Base-by-base conservation (phyloP, 2,113 vertebrate genomes). In the Trichomycterus rosablanca region DNA sequence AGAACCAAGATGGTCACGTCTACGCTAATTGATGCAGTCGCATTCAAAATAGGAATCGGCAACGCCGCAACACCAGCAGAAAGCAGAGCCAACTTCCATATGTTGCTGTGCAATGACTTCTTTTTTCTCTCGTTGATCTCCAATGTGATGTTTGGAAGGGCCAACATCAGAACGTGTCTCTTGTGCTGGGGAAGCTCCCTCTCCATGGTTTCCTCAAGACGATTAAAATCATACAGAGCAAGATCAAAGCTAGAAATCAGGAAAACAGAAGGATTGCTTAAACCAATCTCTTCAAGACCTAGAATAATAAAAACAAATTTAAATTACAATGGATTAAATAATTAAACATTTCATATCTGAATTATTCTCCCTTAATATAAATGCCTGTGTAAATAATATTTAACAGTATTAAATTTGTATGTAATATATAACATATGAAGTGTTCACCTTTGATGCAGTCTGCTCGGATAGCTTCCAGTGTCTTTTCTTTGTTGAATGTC, bases 71-170 rank as follows among this genome's bases (percentile, higher is more conserved):
- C 67, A 3, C 48, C 20, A 0, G 75, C 77, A 0, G 81, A 88
- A 22, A 82, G 32, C 9, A 76, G 6, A 3, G 86, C 83, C 1
- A 78, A 51, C 62, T 71, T 84, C 57, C 78, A 72, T 28, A 85
- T 80, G 1, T 82, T 70, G 22, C 72, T 65, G 50, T 78, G 66
- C 0, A 86, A 72, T 55, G 68, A 67, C 39, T 72, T 63, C 45
- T 83, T 83, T 72, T 87, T 86, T 67, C 56, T 77, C 58, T 75
- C 65, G 49, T 82, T 65, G 30, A 82, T 78, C 16, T 67, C 45
- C 58, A 77, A 59, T 0, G 72, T 83, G 59, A 84, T 64, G 24
- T 74, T 81, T 0, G 83, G 82, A 37, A 88, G 67, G 0, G 75
- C 54, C 24, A 75, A 28, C 39, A 74, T 39, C 22, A 79, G 63